Evolutionary conservation across 2,888 invertebrate genomes (phyloP).

Genomic region (Sinohyriopsis cumingii): DNA sequence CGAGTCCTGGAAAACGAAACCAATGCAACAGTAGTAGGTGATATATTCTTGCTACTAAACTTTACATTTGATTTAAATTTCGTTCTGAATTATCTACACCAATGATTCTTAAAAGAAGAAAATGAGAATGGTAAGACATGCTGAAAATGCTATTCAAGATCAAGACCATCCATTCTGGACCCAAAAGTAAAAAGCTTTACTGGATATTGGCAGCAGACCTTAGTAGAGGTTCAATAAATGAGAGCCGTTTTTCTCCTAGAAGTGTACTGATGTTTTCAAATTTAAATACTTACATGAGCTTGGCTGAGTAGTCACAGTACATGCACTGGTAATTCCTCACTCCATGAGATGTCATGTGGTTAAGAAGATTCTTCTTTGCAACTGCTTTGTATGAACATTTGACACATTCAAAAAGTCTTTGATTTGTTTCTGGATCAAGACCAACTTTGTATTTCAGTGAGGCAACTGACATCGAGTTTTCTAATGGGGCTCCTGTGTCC

Average conservation of each 20-base stretch:
- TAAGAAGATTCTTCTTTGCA: slow-evolving; percentile 14
- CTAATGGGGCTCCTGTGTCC: neutral
- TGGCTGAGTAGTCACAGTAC: slow-evolving; percentile 29
- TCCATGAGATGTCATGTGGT: slow-evolving; percentile 16
- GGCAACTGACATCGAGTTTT: neutral
- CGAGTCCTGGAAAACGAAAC: no score
- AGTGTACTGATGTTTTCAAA: neutral
- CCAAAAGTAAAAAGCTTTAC: neutral
- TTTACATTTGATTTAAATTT: no score
- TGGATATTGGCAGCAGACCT: no score
- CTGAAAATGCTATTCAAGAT: no score
- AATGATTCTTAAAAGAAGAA: no score
- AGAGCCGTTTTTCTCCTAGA: no score
- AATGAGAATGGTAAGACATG: no score
- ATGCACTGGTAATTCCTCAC: slow-evolving; percentile 31
- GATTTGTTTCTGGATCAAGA: slow-evolving; percentile 11
- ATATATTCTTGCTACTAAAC: no score
- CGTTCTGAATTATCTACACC: no score
- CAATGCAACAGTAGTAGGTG: no score
- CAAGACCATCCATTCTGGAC: no score
- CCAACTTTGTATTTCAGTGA: slow-evolving; percentile 25
- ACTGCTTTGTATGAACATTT: slow-evolving; percentile 24
- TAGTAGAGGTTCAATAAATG: no score
- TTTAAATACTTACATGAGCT: slow-evolving; percentile 14
- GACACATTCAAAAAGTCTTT: slow-evolving; percentile 20